Evolutionary conservation across 2,888 invertebrate species (phyloP).

Genomic region (Vesta saturnalis): DNA sequence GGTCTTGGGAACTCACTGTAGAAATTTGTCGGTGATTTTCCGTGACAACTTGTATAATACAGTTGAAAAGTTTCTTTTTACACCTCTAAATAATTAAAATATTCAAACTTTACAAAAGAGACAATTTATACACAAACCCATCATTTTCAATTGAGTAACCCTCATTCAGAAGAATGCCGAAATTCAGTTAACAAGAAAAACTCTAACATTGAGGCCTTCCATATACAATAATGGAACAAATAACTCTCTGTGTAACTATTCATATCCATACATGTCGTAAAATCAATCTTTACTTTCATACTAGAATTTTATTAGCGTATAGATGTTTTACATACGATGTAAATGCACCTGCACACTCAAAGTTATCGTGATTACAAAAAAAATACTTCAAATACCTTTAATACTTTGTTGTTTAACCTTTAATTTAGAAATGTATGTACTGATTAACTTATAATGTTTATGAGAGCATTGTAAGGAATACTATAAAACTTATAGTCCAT

Average conservation of each 20-base stretch:
- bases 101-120: too few species aligned
- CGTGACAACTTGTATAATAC: too few species aligned
- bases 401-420: background rate
- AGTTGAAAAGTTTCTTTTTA: too few species aligned
- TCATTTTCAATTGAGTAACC: too few species aligned
- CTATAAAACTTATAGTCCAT: background rate
- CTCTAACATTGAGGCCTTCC: too few species aligned
- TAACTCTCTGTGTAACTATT: background rate
- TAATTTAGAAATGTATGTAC: slow-evolving; percentile 1
- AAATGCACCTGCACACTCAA: background rate
- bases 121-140: too few species aligned
- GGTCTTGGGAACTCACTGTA: too few species aligned
- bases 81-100: too few species aligned
- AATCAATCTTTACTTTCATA: background rate
- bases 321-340: background rate
- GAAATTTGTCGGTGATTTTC: too few species aligned
- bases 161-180: too few species aligned
- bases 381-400: too few species aligned
- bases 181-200: too few species aligned
- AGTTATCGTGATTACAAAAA: background rate
- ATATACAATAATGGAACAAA: background rate
- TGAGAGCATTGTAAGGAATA: background rate
- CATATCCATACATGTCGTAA: background rate
- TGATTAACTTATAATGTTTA: slow-evolving; percentile 1
- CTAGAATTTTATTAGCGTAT: background rate